These are phyloP conservation scores for Molothrus aeneus DNA, from an alignment of 2,797 vertebrate genomes.

Conservation along the genomic window DNA sequence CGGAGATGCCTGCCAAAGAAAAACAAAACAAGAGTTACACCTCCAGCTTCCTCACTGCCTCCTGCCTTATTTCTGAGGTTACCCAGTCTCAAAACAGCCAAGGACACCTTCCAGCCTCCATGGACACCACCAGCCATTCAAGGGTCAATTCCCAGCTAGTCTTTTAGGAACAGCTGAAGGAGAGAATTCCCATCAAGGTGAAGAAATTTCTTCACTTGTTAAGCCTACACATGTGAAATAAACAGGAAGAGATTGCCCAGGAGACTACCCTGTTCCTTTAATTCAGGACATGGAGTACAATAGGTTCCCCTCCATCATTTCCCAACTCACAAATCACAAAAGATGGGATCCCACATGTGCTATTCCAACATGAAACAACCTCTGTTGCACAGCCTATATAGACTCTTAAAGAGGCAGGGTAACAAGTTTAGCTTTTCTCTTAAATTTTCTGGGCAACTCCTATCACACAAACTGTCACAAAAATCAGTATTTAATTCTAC, in stretches of 20 bases:
- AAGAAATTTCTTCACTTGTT: not conserved
- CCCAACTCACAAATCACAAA: too few species aligned
- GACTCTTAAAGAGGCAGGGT: not conserved
- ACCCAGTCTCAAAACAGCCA: not conserved
- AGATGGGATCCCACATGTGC: not conserved
- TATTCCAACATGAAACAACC: not conserved
- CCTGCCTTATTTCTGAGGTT: not conserved
- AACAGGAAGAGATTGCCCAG: not conserved
- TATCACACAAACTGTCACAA: not conserved
- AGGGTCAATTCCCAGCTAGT: not conserved
- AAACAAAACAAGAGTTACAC: not conserved
- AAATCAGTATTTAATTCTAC: not conserved
- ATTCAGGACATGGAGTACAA: not conserved
- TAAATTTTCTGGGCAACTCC: not conserved
- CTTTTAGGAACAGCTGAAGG: not conserved
- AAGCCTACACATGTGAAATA: not conserved
- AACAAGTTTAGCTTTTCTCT: not conserved
- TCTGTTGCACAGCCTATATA: not conserved
- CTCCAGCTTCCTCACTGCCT: not conserved
- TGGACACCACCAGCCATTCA: not conserved
- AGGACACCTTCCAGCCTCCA: not conserved
- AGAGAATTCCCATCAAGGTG: not conserved
- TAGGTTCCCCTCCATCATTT: not conserved
- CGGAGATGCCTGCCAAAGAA: constrained; percentile 85
- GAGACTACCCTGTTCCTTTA: not conserved